These are phyloP conservation scores for Cercocebus atys DNA, from an alignment of 2,113 vertebrate genomes.

Conservation along the genomic window DNA sequence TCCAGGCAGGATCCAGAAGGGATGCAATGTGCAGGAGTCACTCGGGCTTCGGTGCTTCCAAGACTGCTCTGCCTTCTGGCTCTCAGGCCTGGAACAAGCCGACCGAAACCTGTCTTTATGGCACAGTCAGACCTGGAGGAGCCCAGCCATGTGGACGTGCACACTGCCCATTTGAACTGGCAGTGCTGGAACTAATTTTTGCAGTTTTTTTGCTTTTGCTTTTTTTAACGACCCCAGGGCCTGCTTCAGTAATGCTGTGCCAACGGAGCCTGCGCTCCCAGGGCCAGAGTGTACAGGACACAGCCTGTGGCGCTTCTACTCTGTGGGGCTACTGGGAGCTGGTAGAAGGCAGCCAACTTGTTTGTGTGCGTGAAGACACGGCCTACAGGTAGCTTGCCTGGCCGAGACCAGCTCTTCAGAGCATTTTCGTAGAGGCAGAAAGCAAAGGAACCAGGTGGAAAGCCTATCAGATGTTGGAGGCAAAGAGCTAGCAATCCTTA, in stretches of 20 bases:
- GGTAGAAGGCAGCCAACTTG: not conserved
- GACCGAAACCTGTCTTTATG: not conserved
- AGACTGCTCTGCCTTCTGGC: not conserved
- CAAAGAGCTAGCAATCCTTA: not conserved
- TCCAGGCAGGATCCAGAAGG: too few relatives aligned
- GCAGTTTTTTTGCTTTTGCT: not conserved
- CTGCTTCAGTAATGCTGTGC: not conserved
- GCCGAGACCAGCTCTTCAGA: not conserved
- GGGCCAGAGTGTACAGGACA: not conserved
- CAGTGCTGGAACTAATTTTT: not conserved
- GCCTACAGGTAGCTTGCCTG: not conserved
- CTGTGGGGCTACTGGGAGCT: not conserved
- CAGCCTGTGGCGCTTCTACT: not conserved
- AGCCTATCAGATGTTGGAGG: not conserved
- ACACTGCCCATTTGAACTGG: not conserved
- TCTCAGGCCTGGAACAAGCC: not conserved
- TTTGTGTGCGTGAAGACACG: not conserved
- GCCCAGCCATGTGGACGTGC: not conserved
- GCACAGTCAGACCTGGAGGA: not conserved
- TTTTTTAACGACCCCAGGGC: not conserved
- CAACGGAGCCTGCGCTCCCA: not conserved
- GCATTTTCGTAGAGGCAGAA: not conserved
- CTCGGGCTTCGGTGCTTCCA: not conserved
- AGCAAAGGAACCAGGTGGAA: not conserved
- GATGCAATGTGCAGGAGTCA: fast-evolving